phyloP scores from a whole-genome alignment of 23 tunicate species.

The Styela clava region DNA sequence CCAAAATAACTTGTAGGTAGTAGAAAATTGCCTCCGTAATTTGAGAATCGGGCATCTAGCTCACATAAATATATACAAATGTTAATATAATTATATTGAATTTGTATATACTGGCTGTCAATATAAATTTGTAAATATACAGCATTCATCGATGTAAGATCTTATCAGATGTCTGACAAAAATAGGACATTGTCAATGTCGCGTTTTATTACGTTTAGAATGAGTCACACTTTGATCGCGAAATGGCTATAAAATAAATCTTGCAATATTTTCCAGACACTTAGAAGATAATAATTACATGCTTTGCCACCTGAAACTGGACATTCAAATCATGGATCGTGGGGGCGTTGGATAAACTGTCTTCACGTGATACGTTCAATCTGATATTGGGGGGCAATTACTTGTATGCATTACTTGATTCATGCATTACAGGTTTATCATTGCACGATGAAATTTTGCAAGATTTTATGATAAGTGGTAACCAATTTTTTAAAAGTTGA shows the following conservation, averaged over 20 bases:
- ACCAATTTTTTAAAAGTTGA: no score
- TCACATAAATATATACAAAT: neutral
- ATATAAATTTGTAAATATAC: no score
- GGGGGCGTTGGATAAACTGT: neutral
- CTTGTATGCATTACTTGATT: no score
- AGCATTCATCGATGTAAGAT: neutral
- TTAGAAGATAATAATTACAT: neutral
- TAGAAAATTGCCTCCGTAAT: neutral
- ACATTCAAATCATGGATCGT: neutral
- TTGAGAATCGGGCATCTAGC: neutral
- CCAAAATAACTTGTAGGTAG: neutral
- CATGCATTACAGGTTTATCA: no score
- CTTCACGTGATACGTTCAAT: no score
- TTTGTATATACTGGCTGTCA: neutral
- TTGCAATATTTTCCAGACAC: no score
- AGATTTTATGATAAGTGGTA: no score
- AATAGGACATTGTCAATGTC: neutral
- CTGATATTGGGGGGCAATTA: no score
- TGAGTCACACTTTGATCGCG: neutral
- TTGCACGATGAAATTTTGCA: no score
- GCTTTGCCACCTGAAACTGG: neutral
- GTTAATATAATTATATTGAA: no score
- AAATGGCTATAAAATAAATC: neutral
- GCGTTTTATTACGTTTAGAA: neutral
- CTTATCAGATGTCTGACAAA: neutral